Percentiles rank a stretch among this genome's conserved stretches.
Conservation (phyloP, 2,888 invertebrate species). For the Philereme transversata region DNA sequence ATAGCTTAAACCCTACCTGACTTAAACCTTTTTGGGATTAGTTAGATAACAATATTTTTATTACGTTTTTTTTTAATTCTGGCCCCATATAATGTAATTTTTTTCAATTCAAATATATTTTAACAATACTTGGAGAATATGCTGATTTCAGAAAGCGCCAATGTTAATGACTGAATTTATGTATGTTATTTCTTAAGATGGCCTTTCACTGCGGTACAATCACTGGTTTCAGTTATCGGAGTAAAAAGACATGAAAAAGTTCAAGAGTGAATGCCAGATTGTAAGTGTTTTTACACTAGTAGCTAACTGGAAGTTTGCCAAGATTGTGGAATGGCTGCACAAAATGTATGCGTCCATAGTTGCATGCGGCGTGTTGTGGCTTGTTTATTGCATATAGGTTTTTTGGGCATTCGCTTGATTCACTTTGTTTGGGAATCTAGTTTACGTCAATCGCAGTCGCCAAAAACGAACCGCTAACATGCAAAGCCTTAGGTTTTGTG, state of each 20-base stretch:
- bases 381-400: slow-evolving; percentile 27
- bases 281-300: slow-evolving; percentile 60
- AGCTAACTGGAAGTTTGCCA: slow-evolving; percentile 57
- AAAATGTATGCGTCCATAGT: slow-evolving; percentile 31
- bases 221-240: too few species aligned
- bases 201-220: too few species aligned
- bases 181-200: too few species aligned
- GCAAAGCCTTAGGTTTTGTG: background rate
- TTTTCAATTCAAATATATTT: too few species aligned
- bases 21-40: too few species aligned
- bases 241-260: slow-evolving; percentile 25
- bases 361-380: slow-evolving; percentile 22
- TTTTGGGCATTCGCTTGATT: slow-evolving; percentile 16
- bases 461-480: slow-evolving; percentile 7
- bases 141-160: too few species aligned
- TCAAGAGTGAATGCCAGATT: slow-evolving; percentile 52
- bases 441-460: slow-evolving; percentile 21
- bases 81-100: too few species aligned
- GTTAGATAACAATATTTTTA: too few species aligned
- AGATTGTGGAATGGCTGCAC: slow-evolving; percentile 48
- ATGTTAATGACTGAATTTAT: too few species aligned
- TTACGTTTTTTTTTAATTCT: too few species aligned
- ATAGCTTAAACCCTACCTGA: too few species aligned
- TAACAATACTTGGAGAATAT: too few species aligned
- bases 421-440: slow-evolving; percentile 19